A percentile compares a stretch with the other conserved stretches of the same genome.
Evolutionary conservation across 2,888 invertebrate species (phyloP).

Genomic region (Actias luna): DNA sequence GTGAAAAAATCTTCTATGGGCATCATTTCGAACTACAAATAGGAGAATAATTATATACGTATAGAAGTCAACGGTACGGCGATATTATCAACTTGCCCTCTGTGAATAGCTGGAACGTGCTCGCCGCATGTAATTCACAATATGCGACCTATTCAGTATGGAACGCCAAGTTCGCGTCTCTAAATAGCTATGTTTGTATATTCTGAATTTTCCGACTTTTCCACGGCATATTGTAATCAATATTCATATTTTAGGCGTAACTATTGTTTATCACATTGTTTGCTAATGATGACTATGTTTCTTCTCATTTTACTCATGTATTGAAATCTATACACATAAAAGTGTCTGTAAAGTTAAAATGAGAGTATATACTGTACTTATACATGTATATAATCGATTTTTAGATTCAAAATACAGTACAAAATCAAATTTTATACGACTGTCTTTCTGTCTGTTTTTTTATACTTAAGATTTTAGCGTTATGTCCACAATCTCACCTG

Average conservation of each 20-base stretch:
- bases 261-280: too few species aligned
- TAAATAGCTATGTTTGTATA: background rate
- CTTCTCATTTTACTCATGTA: too few species aligned
- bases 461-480: too few species aligned
- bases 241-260: background rate
- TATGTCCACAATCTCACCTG: too few species aligned
- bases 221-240: background rate
- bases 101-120: conserved; percentile 17
- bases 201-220: background rate
- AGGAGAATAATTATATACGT: background rate
- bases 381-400: too few species aligned
- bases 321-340: too few species aligned
- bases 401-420: too few species aligned
- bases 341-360: too few species aligned
- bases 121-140: conserved; percentile 22
- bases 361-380: too few species aligned
- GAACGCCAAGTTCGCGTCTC: background rate
- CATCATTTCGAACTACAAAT: background rate
- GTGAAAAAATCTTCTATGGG: background rate
- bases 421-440: too few species aligned
- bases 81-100: background rate
- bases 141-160: conserved; percentile 17
- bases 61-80: background rate
- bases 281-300: too few species aligned
- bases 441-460: too few species aligned